A percentile compares a stretch with the other conserved stretches of the same genome.
These are phyloP conservation scores for Fistularia tabacaria DNA, from an alignment of 2,797 vertebrate genomes.

Conservation along the genomic window DNA sequence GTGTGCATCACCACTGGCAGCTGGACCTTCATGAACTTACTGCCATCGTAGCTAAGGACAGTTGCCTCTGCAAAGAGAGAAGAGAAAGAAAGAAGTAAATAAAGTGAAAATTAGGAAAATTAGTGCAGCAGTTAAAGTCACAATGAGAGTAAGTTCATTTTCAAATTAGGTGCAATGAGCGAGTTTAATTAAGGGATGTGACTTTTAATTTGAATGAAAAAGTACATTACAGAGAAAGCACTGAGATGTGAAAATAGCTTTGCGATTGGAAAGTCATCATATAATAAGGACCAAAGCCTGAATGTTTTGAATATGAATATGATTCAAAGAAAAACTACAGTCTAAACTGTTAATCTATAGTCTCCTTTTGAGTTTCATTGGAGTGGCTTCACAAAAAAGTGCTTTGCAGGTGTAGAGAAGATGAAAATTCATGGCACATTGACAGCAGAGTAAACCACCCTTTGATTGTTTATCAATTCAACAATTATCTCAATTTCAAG, in stretches of 20 bases:
- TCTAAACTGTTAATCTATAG: no score
- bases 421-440: neutral
- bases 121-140: constrained; percentile 6
- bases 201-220: no score
- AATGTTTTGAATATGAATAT: no score
- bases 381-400: no score
- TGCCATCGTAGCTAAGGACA: constrained; percentile 94
- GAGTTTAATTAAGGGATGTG: no score
- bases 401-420: neutral
- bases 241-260: no score
- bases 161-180: neutral
- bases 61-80: constrained; percentile 83
- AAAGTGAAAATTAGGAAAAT: constrained; percentile 16
- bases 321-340: no score
- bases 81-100: neutral
- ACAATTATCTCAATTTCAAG: constrained; percentile 17
- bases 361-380: no score
- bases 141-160: neutral
- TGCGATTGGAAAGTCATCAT: no score
- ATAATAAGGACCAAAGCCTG: no score
- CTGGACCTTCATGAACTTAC: constrained; percentile 99
- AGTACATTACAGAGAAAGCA: no score
- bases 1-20: constrained; percentile 97
- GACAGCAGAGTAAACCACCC: neutral
- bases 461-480: neutral